Evolutionary conservation across 92 coral and sea anemone species (phyloP).

Genomic region (Porites evermanni): DNA sequence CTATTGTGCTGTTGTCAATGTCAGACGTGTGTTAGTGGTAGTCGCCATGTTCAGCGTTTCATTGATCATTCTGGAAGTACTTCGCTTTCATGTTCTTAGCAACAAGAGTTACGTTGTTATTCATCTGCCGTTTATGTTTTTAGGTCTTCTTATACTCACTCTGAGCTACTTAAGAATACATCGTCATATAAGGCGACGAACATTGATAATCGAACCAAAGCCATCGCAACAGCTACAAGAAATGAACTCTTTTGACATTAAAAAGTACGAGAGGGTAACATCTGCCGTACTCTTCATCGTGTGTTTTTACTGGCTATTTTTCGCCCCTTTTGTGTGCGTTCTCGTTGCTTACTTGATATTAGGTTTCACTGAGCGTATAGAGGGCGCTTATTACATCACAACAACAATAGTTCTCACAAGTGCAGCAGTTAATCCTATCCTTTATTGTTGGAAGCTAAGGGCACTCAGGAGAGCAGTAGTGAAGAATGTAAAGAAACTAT

Average conservation of each 20-base stretch:
- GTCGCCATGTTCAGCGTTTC: background rate
- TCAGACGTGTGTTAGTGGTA: background rate
- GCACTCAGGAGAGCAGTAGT: constrained; percentile 21
- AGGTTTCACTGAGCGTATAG: constrained; percentile 7
- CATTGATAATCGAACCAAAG: background rate
- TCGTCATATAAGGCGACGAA: constrained; percentile 21
- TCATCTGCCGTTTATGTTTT: constrained; percentile 36
- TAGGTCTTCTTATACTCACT: constrained; percentile 19
- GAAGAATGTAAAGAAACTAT: constrained; percentile 2
- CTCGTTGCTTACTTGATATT: constrained; percentile 12
- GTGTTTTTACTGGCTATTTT: constrained; percentile 40
- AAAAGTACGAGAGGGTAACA: constrained; percentile 41
- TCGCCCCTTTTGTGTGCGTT: constrained; percentile 43
- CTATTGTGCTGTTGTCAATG: constrained; percentile 1
- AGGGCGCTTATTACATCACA: constrained; percentile 36
- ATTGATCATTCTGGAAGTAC: background rate
- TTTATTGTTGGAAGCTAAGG: constrained; percentile 44
- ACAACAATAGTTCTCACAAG: constrained; percentile 32
- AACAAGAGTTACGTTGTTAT: constrained; percentile 25
- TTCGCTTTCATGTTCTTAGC: constrained; percentile 9
- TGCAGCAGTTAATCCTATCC: constrained; percentile 33
- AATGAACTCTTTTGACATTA: constrained; percentile 18
- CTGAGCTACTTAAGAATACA: constrained; percentile 27
- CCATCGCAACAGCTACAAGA: background rate
- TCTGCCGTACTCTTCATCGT: constrained; percentile 20